Evolutionary conservation across 2,113 vertebrate genomes (phyloP).

Genomic region (Rutilus rutilus): DNA sequence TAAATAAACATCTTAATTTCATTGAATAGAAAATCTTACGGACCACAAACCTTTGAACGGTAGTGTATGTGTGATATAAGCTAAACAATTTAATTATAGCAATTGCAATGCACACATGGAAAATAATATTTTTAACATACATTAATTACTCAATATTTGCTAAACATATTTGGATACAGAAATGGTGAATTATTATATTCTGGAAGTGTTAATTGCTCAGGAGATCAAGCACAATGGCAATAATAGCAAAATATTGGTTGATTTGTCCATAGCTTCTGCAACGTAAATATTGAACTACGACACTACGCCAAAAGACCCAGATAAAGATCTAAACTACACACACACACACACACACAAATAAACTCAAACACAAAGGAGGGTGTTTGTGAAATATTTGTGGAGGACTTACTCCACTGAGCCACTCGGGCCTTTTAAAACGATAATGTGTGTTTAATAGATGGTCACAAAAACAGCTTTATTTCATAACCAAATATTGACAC

Average conservation of each 20-base stretch:
- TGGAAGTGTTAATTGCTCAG: background rate
- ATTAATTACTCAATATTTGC: background rate
- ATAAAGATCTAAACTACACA: background rate
- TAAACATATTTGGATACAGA: background rate
- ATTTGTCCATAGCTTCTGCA: background rate
- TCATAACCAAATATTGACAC: constrained; percentile 44
- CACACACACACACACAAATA: constrained; percentile 15
- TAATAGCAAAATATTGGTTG: background rate
- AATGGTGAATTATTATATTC: background rate
- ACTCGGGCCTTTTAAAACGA: constrained; percentile 39
- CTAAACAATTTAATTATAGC: background rate
- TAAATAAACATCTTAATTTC: background rate
- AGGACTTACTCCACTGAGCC: constrained; percentile 32
- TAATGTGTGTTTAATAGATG: constrained; percentile 33
- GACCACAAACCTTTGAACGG: background rate
- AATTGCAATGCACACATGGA: background rate
- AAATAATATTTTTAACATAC: background rate
- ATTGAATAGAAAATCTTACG: background rate
- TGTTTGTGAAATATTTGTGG: constrained; percentile 30
- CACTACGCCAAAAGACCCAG: background rate
- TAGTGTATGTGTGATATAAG: background rate
- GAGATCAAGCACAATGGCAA: background rate
- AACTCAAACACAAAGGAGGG: background rate
- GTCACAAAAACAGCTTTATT: constrained; percentile 45
- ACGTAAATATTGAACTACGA: background rate